phyloP scores from a whole-genome alignment of 1,140 invertebrate genomes.

The Drosophila nikananu region DNA sequence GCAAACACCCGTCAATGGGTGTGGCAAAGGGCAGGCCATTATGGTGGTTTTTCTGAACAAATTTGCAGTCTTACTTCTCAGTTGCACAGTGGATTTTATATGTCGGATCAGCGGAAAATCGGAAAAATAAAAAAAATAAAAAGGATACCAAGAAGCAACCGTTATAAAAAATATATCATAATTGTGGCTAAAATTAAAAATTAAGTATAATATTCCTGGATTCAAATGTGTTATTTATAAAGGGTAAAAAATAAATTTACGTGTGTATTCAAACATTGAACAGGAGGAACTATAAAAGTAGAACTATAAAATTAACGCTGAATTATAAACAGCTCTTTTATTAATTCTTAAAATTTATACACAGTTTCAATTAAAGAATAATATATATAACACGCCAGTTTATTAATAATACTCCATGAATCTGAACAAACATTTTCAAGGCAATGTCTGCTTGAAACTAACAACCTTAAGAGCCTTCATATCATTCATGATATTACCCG shows the following conservation, averaged over 20 bases:
- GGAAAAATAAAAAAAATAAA: background rate
- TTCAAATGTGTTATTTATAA: background rate
- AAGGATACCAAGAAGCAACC: background rate
- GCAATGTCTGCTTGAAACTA: background rate
- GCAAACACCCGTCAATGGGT: constrained; percentile 12
- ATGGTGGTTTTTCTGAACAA: background rate
- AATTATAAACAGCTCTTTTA: background rate
- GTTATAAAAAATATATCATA: no score
- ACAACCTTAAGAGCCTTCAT: background rate
- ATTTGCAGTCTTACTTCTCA: constrained; percentile 8
- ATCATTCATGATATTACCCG: background rate
- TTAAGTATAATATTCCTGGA: background rate
- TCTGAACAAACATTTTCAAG: background rate
- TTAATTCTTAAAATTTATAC: background rate
- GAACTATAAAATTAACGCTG: background rate
- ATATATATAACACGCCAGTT: background rate
- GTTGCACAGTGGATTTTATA: background rate
- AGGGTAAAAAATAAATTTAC: background rate
- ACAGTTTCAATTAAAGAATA: background rate
- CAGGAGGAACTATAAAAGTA: no score
- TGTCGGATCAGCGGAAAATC: background rate
- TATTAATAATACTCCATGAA: background rate
- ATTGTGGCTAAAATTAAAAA: background rate
- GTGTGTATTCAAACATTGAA: background rate
- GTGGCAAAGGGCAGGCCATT: constrained; percentile 1